Evolutionary conservation across 2,797 vertebrate species (phyloP).

Genomic region (Galaxias olidus): DNA sequence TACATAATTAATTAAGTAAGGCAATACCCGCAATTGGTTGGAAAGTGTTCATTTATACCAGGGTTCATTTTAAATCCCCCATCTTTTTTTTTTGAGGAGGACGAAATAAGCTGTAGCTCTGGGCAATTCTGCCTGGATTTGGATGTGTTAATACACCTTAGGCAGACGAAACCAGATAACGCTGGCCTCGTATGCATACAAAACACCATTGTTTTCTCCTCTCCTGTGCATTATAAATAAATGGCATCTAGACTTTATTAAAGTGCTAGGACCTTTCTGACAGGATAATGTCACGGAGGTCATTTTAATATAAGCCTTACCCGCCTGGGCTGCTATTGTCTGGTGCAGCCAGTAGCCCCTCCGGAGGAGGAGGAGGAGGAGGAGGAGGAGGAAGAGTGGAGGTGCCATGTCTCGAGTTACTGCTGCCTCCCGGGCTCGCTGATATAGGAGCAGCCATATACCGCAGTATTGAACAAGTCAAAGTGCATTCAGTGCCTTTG

Average conservation of each 20-base stretch:
- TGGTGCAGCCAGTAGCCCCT: constrained; percentile 71
- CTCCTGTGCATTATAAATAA: constrained; percentile 76
- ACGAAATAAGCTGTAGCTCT: constrained; percentile 32
- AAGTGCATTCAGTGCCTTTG: constrained; percentile 68
- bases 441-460: constrained; percentile 60
- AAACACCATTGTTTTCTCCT: constrained; percentile 54
- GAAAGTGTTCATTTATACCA: constrained; percentile 29
- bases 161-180: constrained; percentile 51
- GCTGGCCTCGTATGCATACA: constrained; percentile 53
- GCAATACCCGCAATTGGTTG: constrained; percentile 23
- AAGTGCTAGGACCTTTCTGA: constrained; percentile 71
- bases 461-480: constrained; percentile 71
- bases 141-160: constrained; percentile 61
- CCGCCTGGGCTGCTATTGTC: constrained; percentile 70
- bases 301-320: constrained; percentile 78
- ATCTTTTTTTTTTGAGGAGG: constrained; percentile 8
- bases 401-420: constrained; percentile 70
- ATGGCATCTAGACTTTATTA: constrained; percentile 75
- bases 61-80: constrained; percentile 14
- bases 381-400: constrained; percentile 47
- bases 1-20: constrained; percentile 8
- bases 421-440: constrained; percentile 67
- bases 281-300: constrained; percentile 73
- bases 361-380: constrained; percentile 49
- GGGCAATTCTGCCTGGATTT: constrained; percentile 36